Evolutionary conservation across 2,888 invertebrate genomes (phyloP), one percentile per base, ranked within the genome.

Genomic region (Lasioglossum vierecki): DNA sequence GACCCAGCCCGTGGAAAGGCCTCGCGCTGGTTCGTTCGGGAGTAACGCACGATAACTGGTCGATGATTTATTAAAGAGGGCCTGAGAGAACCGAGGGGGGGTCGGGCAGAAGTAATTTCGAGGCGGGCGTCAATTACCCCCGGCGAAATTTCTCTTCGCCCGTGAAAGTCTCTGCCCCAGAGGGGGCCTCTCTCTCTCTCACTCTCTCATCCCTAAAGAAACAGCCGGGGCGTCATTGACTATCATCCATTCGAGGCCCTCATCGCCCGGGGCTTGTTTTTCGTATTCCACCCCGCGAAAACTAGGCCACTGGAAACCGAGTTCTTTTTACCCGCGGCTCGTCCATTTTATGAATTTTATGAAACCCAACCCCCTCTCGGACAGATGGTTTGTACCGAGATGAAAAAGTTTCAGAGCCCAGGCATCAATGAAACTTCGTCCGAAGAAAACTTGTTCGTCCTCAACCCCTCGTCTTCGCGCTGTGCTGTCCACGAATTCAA

Each of bases 271-370:
- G 88, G 88, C 41, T 88, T 89, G 86, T 89, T 90, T 90, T 88
- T 89, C 88, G 89, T 90, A 87, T 82, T 80, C 84, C 63, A 73
- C 70, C 46, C 68, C 68, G 22, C 66, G 44, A 72, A 76, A 90
- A 90, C 85, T 90, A 87, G 90, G 90, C 87, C 90, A 90, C 80
- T 87, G 83, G 83, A 87, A 68, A 85, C 87, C 84, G 80, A 82
- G 82, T 86, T 73, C 90, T 81, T 86, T 89, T 88, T 89, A 90
- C 87, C 85, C 72, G 76, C 78, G 53, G 79, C 76, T 76, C 81
- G 88, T 89, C 86, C 88, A 85, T 91, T 91, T 91, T 89, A 89
- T 90, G 88, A 90, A 91, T 91, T 91, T 90, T 89, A 79, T 83
- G 89, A 83, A 90, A 88, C 79, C 83, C 68, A 8, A 11, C 39